Conservation (phyloP, 2,797 vertebrate genomes). For the Prunella strophiata region DNA sequence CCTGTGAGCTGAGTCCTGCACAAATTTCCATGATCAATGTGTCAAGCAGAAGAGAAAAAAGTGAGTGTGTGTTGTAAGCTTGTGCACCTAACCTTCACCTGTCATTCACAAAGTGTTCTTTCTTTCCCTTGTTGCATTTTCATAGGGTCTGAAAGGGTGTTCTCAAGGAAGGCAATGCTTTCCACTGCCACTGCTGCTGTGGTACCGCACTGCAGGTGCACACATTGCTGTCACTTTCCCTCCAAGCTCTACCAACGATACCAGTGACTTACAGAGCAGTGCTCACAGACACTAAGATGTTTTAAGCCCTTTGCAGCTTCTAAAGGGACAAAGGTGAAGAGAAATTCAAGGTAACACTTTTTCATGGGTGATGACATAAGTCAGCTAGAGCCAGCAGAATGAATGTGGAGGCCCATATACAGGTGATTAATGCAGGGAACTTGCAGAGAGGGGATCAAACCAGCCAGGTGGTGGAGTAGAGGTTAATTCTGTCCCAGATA, state of each 20-base stretch:
- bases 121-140: background rate
- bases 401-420: background rate
- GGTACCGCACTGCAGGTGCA: accelerated
- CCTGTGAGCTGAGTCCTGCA: background rate
- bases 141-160: background rate
- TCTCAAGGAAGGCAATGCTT: background rate
- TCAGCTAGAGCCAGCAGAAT: background rate
- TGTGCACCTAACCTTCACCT: background rate
- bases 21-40: background rate
- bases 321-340: background rate
- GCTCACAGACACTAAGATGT: background rate
- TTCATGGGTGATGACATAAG: background rate
- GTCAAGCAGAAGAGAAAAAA: background rate
- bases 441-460: background rate
- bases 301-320: background rate
- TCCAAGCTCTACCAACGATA: background rate
- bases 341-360: background rate
- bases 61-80: background rate
- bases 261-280: background rate
- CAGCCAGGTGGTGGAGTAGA: background rate
- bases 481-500: background rate
- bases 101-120: background rate
- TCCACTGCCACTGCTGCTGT: background rate
- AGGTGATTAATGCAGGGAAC: background rate
- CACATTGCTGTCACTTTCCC: background rate